phyloP scores from a whole-genome alignment of 1,140 invertebrate genomes.

The Apocrypta bakeri region DNA sequence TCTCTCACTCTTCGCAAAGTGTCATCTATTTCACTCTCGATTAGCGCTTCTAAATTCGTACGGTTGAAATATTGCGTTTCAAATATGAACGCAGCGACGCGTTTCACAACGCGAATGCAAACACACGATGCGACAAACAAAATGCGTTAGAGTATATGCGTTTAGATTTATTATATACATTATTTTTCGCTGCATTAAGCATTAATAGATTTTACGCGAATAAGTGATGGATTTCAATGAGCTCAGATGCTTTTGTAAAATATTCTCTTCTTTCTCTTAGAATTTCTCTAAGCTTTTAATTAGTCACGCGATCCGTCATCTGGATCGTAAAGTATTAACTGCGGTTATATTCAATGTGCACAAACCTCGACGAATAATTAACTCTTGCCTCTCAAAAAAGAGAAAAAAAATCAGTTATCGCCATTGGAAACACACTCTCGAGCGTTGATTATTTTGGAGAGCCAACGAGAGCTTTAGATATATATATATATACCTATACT shows the following conservation, averaged over 20 bases:
- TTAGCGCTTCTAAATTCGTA: slow-evolving; percentile 28
- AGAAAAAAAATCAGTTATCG: slow-evolving; percentile 49
- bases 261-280: background rate
- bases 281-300: background rate
- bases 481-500: no score
- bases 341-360: background rate
- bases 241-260: background rate
- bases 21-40: slow-evolving; percentile 22
- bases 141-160: no score
- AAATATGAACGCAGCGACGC: background rate
- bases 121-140: background rate
- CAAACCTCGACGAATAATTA: background rate
- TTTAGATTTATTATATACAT: slow-evolving; percentile 3
- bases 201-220: slow-evolving; percentile 2
- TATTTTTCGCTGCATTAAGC: background rate
- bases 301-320: background rate
- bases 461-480: slow-evolving; percentile 2
- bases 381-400: background rate
- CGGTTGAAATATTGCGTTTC: slow-evolving; percentile 2
- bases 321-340: background rate
- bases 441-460: slow-evolving; percentile 21
- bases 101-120: background rate
- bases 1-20: background rate
- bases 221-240: slow-evolving; percentile 2
- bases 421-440: background rate